Percentiles rank a stretch among this genome's conserved stretches.
Evolutionary conservation across 1,140 invertebrate species (phyloP).

Genomic region (Drosophila neocordata): DNA sequence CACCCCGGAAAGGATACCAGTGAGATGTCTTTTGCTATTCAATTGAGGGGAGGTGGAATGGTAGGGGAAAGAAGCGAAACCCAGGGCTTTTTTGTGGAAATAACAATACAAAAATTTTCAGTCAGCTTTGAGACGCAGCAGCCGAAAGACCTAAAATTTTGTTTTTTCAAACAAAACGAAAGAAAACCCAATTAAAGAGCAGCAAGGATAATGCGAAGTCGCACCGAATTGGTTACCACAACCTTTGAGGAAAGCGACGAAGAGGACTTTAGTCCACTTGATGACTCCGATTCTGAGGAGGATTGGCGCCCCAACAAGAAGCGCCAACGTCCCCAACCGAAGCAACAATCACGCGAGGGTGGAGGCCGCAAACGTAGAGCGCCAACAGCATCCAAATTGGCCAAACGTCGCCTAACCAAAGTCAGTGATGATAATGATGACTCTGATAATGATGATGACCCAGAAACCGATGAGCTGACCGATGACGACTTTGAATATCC

Average conservation of each 20-base stretch:
- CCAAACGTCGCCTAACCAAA: constrained; percentile 56
- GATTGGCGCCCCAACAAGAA: constrained; percentile 79
- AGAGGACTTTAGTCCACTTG: constrained; percentile 77
- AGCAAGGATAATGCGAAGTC: constrained; percentile 75
- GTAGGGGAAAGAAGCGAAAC: not conserved
- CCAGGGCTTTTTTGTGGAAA: constrained; percentile 35
- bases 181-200: constrained; percentile 16
- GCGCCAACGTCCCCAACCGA: constrained; percentile 44
- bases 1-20: constrained; percentile 30
- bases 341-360: constrained; percentile 44
- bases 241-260: constrained; percentile 81
- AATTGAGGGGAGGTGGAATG: constrained; percentile 6
- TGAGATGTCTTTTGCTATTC: constrained; percentile 37
- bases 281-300: constrained; percentile 78
- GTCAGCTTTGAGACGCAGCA: constrained; percentile 48
- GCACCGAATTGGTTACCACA: constrained; percentile 80
- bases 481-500: constrained; percentile 59
- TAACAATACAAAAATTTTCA: constrained; percentile 65
- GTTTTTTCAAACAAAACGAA: constrained; percentile 16
- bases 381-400: constrained; percentile 39
- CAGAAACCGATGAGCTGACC: constrained; percentile 52
- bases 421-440: constrained; percentile 58
- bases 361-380: constrained; percentile 65
- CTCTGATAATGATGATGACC: constrained; percentile 48
- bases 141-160: constrained; percentile 19